Evolutionary conservation across 2,888 invertebrate species (phyloP).

Genomic region (Molanna angustata): DNA sequence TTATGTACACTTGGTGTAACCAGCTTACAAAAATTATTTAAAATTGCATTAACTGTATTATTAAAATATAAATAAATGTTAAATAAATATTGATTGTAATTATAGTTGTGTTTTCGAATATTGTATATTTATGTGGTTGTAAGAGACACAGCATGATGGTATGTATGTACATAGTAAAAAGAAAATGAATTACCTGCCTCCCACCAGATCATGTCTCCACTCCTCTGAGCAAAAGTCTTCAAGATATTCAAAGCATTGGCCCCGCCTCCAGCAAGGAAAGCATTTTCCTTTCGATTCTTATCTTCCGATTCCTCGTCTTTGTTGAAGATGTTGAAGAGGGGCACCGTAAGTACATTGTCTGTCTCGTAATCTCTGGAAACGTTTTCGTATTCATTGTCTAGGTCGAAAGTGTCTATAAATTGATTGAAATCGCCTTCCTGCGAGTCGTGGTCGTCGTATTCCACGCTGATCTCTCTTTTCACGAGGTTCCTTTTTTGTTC

Average conservation of each 20-base stretch:
- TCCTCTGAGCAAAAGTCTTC: constrained; percentile 41
- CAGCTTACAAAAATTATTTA: too few relatives aligned
- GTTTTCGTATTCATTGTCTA: not conserved
- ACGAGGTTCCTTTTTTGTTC: constrained; percentile 9
- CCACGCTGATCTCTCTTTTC: constrained; percentile 4
- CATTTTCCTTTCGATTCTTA: constrained; percentile 6
- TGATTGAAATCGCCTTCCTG: constrained; percentile 2
- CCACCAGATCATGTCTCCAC: constrained; percentile 76
- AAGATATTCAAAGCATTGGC: constrained; percentile 46
- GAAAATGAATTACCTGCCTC: constrained; percentile 54
- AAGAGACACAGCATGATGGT: too few relatives aligned
- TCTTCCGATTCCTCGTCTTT: not conserved
- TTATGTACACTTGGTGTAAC: too few relatives aligned
- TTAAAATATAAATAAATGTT: too few relatives aligned
- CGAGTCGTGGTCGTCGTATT: not conserved
- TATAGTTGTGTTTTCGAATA: too few relatives aligned
- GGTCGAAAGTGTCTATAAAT: constrained; percentile 7
- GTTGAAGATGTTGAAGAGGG: not conserved
- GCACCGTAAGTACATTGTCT: not conserved
- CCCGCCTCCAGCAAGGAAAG: constrained; percentile 24
- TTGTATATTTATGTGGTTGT: too few relatives aligned
- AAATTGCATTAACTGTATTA: too few relatives aligned
- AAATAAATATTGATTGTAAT: too few relatives aligned
- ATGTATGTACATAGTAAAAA: not conserved
- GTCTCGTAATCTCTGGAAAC: not conserved